Percentiles rank a stretch among this genome's conserved stretches.
These are phyloP conservation scores for Patiria miniata DNA, from an alignment of 35 echinoderm and acorn worm species.

Conservation along the genomic window DNA sequence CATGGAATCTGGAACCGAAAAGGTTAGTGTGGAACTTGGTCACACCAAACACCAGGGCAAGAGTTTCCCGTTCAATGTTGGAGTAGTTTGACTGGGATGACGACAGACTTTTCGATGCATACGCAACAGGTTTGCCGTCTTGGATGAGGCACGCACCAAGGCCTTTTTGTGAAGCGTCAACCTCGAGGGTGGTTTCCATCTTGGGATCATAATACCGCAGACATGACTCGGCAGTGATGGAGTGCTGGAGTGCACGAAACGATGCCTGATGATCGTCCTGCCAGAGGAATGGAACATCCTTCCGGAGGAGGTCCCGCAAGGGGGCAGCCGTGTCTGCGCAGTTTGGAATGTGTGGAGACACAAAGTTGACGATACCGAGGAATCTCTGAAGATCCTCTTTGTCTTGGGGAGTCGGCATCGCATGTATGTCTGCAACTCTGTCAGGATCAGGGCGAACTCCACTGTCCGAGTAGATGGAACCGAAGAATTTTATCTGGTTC, in stretches of 20 bases:
- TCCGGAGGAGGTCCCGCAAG: conserved; percentile 39
- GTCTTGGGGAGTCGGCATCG: conserved; percentile 66
- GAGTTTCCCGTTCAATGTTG: conserved; percentile 45
- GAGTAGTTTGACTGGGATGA: background rate
- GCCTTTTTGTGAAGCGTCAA: conserved; percentile 59
- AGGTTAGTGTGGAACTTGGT: conserved; percentile 52
- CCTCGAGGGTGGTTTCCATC: conserved; percentile 39
- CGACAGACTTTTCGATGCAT: conserved; percentile 44
- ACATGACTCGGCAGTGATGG: conserved; percentile 37
- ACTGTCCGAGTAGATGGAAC: conserved; percentile 15
- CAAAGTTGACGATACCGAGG: conserved; percentile 52
- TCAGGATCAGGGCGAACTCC: conserved; percentile 50
- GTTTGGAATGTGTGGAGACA: conserved; percentile 54
- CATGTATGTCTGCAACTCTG: conserved; percentile 33
- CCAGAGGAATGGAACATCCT: conserved; percentile 38
- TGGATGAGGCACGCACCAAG: conserved; percentile 62
- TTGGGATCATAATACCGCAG: conserved; percentile 61
- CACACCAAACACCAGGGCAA: conserved; percentile 50
- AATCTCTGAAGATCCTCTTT: conserved; percentile 66
- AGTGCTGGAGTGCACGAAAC: too few relatives aligned
- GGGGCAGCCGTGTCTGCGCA: background rate
- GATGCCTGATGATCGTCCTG: too few relatives aligned
- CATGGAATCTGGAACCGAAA: conserved; percentile 21
- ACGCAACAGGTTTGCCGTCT: conserved; percentile 67
- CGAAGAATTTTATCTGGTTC: conserved; percentile 37